Evolutionary conservation across 2,797 vertebrate genomes (phyloP).

Genomic region (Tapera naevia): DNA sequence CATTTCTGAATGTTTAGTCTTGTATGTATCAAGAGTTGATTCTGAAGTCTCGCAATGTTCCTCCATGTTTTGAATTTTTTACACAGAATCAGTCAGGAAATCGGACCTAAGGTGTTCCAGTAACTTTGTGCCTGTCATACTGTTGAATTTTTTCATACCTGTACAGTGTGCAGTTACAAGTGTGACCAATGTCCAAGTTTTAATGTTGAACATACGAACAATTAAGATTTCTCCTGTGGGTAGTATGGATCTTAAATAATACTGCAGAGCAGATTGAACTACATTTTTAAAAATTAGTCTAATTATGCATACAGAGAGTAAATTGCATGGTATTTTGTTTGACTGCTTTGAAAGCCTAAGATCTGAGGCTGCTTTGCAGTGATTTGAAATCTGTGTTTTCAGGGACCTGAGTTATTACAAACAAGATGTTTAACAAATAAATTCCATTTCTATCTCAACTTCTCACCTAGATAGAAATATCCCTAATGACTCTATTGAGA

Average conservation of each 20-base stretch:
- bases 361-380: slow-evolving; percentile 12
- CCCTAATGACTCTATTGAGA: not conserved
- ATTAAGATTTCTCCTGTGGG: not conserved
- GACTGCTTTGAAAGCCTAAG: slow-evolving; percentile 20
- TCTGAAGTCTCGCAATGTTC: not conserved
- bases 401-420: slow-evolving; percentile 16
- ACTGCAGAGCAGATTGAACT: not conserved
- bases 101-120: not conserved
- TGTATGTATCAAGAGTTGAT: not conserved
- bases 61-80: not conserved
- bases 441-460: not conserved
- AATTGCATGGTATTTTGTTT: slow-evolving; percentile 30
- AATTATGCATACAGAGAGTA: slow-evolving; percentile 25
- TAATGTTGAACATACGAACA: not conserved
- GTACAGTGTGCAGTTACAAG: not conserved
- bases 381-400: slow-evolving; percentile 28
- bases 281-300: slow-evolving; percentile 23
- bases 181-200: not conserved
- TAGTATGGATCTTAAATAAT: not conserved
- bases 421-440: slow-evolving; percentile 18
- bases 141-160: not conserved
- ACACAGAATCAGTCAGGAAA: not conserved
- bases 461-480: slow-evolving; percentile 1
- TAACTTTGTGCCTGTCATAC: not conserved
- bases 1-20: not conserved